These are phyloP conservation scores for Chlorocebus sabaeus DNA, from an alignment of 2,113 vertebrate genomes.

Conservation along the genomic window DNA sequence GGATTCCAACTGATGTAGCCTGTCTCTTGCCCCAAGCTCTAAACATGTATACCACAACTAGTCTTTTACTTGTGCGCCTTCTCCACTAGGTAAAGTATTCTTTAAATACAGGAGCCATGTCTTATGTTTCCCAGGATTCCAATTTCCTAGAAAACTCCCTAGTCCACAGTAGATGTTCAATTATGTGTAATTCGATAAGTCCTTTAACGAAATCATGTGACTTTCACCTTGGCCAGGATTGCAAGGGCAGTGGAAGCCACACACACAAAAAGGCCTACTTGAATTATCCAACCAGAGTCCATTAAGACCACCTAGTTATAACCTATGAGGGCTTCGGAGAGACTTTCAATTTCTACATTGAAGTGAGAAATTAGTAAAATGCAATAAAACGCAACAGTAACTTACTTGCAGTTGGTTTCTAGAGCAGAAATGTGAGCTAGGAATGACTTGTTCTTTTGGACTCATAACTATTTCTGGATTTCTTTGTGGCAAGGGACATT, in stretches of 20 bases:
- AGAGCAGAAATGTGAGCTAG: background rate
- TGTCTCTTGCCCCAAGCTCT: background rate
- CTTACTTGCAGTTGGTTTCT: constrained; percentile 37
- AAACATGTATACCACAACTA: background rate
- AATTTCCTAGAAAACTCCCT: background rate
- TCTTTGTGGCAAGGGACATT: constrained; percentile 50
- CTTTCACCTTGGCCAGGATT: background rate
- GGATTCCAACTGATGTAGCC: background rate
- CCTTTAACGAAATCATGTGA: background rate
- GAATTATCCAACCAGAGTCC: background rate
- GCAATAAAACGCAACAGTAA: background rate
- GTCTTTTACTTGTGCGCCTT: background rate
- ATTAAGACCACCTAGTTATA: background rate
- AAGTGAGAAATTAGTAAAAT: constrained; percentile 33
- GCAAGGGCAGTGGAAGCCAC: background rate
- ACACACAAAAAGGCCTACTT: background rate
- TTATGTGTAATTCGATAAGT: background rate
- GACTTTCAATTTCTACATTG: background rate
- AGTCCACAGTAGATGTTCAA: background rate
- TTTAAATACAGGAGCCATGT: background rate
- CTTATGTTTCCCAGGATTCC: background rate
- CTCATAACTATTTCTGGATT: constrained; percentile 48
- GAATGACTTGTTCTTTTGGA: constrained; percentile 33
- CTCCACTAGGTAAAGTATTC: background rate
- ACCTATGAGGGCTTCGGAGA: background rate